A percentile compares a stretch with the other conserved stretches of the same genome.
These are phyloP conservation scores for Piliocolobus tephrosceles DNA, from an alignment of 2,113 vertebrate species.

Conservation along the genomic window DNA sequence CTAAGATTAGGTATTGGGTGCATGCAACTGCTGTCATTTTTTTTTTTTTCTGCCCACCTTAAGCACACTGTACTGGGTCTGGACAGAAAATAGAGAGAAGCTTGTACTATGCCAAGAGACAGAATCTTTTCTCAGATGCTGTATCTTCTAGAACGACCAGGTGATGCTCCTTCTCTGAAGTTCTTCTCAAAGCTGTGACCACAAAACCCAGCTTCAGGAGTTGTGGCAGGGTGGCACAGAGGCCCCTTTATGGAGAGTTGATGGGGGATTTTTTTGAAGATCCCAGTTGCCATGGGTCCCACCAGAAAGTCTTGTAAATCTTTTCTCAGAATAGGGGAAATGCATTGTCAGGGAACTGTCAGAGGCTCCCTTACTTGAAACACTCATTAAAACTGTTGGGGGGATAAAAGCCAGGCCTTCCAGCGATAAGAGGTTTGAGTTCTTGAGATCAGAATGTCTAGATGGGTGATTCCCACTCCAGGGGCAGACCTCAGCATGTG, in stretches of 20 bases:
- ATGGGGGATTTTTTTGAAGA: neutral
- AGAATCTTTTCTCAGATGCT: neutral
- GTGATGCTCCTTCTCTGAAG: neutral
- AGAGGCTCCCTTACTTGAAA: neutral
- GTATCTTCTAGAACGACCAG: neutral
- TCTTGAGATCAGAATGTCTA: neutral
- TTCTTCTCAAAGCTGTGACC: neutral
- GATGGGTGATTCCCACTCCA: neutral
- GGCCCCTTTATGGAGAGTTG: neutral
- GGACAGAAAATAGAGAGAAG: neutral
- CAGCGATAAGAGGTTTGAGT: neutral
- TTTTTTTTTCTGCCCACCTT: neutral
- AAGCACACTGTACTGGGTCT: neutral
- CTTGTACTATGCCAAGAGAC: neutral
- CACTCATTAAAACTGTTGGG: neutral
- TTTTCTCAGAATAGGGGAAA: neutral
- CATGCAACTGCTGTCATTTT: rapidly evolving
- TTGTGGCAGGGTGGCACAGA: neutral
- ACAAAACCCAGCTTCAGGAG: neutral
- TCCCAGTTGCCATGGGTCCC: neutral
- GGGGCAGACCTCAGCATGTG: neutral
- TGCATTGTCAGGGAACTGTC: neutral
- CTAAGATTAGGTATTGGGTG: neutral
- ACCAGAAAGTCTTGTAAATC: neutral
- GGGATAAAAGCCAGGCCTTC: neutral